Percentiles rank a stretch among this genome's conserved stretches.
These are phyloP conservation scores for Sebastes fasciatus DNA, from an alignment of 2,113 vertebrate species.

Conservation along the genomic window DNA sequence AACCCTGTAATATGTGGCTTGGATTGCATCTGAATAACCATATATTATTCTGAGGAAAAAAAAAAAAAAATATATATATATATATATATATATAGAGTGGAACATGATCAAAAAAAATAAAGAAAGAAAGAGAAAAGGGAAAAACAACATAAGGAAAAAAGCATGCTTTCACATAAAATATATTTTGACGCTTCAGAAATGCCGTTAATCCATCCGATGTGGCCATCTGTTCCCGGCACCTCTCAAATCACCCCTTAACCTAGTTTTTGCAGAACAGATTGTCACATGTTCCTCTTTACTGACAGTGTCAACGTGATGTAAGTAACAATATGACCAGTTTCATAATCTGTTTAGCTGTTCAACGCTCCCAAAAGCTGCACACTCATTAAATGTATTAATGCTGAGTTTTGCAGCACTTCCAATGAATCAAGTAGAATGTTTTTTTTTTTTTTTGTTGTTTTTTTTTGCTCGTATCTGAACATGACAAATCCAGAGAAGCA, in stretches of 20 bases:
- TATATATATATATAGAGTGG: not conserved
- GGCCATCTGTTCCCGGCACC: conserved; percentile 49
- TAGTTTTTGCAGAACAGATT: conserved; percentile 38
- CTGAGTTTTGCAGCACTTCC: not conserved
- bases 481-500: not conserved
- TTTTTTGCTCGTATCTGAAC: not conserved
- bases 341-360: conserved; percentile 10
- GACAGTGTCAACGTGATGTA: conserved; percentile 21
- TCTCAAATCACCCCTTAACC: conserved; percentile 25
- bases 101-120: not conserved
- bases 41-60: not conserved
- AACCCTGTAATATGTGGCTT: not conserved
- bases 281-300: conserved; percentile 13
- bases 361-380: not conserved
- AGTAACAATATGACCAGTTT: conserved; percentile 28
- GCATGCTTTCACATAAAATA: not conserved
- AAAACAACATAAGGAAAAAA: not conserved
- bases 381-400: not conserved
- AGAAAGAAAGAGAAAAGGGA: not conserved
- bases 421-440: not conserved
- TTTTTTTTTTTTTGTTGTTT: not conserved
- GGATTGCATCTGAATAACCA: not conserved
- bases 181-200: not conserved
- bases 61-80: not conserved
- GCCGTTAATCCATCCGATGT: not conserved